Percentiles rank a stretch among this genome's conserved stretches.
Evolutionary conservation across 1,140 invertebrate species (phyloP).

Genomic region (Batillaria attramentaria): DNA sequence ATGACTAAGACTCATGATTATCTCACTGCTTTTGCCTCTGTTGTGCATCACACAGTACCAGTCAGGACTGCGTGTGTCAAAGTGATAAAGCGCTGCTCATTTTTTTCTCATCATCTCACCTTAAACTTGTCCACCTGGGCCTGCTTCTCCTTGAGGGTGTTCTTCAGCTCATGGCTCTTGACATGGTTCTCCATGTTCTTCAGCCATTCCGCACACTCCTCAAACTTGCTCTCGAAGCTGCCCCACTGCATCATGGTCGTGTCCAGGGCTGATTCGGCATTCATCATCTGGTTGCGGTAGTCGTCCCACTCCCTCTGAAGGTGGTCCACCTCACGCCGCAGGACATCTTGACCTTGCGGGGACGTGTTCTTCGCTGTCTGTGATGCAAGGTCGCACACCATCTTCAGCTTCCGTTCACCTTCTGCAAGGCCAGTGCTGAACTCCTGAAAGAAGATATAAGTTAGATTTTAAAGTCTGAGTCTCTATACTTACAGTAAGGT

Average conservation of each 20-base stretch:
- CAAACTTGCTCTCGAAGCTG: conserved; percentile 87
- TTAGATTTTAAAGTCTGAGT: no score
- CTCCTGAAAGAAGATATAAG: conserved; percentile 71
- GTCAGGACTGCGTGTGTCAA: no score
- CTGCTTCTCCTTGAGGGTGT: conserved; percentile 86
- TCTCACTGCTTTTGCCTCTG: no score
- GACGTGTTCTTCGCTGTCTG: conserved; percentile 87
- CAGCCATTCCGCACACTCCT: conserved; percentile 88
- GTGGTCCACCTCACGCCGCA: conserved; percentile 83
- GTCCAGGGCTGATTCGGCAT: conserved; percentile 76
- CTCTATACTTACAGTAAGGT: no score
- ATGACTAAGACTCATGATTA: no score
- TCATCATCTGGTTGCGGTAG: conserved; percentile 67
- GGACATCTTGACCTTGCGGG: conserved; percentile 74
- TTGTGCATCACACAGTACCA: no score
- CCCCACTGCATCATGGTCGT: conserved; percentile 86
- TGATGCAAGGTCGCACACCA: conserved; percentile 79
- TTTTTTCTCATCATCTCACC: no score
- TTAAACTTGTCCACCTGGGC: conserved; percentile 82
- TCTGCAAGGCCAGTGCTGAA: conserved; percentile 81
- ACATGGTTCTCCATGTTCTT: conserved; percentile 86
- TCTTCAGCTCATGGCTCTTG: conserved; percentile 87
- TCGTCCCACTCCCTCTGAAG: conserved; percentile 75
- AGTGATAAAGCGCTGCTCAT: no score
- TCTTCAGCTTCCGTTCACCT: conserved; percentile 81